Evolutionary conservation across 2,888 invertebrate species (phyloP).

Genomic region (Pristionchus japonicus): DNA sequence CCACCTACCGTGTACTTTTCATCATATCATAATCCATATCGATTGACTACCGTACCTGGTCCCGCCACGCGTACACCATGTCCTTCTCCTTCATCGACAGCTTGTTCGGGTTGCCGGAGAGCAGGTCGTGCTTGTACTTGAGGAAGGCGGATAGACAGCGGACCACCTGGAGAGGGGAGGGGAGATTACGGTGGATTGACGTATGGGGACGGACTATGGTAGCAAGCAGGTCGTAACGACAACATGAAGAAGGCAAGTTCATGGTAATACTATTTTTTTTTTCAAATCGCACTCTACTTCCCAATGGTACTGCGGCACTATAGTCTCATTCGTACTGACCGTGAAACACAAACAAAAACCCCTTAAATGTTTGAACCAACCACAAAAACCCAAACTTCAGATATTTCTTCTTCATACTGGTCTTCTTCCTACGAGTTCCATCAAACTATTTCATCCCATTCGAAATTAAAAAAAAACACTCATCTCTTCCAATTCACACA

Average conservation of each 20-base stretch:
- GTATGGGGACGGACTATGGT: not conserved
- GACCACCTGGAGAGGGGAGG: not conserved
- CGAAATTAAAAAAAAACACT: too few species aligned
- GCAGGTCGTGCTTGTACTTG: conserved; percentile 41
- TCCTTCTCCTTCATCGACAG: conserved; percentile 43
- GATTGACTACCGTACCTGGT: conserved; percentile 32
- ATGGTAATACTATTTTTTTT: not conserved
- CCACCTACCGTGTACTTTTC: not conserved
- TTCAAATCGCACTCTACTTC: not conserved
- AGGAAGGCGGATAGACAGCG: not conserved
- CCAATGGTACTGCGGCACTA: not conserved
- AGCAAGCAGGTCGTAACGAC: too few species aligned
- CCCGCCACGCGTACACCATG: conserved; percentile 27
- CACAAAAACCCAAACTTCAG: too few species aligned
- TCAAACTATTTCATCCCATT: too few species aligned
- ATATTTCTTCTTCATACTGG: too few species aligned
- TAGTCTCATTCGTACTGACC: not conserved
- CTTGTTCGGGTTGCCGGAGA: not conserved
- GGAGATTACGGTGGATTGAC: not conserved
- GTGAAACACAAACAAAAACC: not conserved
- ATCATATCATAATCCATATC: too few species aligned
- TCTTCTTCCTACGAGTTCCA: too few species aligned
- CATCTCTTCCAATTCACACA: too few species aligned
- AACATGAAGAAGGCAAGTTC: not conserved
- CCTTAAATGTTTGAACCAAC: not conserved